Evolutionary conservation across 1,140 invertebrate species (phyloP).

Genomic region (Rhyacophila brunnea): DNA sequence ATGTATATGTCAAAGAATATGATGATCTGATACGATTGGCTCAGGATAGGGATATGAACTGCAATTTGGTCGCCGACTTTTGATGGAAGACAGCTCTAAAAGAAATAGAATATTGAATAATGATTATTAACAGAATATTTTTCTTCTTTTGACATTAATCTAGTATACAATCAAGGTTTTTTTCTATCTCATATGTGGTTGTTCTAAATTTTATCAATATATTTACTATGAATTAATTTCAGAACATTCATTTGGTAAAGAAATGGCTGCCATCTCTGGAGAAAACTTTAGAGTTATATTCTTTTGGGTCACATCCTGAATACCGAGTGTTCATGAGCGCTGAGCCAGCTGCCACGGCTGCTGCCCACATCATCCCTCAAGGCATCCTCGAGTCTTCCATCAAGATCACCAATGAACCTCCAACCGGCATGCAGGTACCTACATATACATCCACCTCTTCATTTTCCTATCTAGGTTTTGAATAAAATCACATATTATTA

Average conservation of each 20-base stretch:
- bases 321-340: conserved; percentile 93
- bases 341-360: conserved; percentile 82
- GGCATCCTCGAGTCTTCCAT: conserved; percentile 93
- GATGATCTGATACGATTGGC: too few relatives aligned
- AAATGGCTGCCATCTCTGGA: conserved; percentile 90
- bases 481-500: background rate
- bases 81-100: too few relatives aligned
- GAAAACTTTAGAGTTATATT: conserved; percentile 84
- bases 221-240: conserved; percentile 23
- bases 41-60: too few relatives aligned
- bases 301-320: conserved; percentile 71
- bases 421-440: conserved; percentile 80
- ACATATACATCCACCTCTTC: background rate
- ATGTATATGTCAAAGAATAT: too few relatives aligned
- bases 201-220: background rate
- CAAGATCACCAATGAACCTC: conserved; percentile 96
- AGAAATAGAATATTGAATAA: too few relatives aligned
- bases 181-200: too few relatives aligned
- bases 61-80: too few relatives aligned
- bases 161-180: too few relatives aligned
- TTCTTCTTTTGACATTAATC: too few relatives aligned
- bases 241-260: conserved; percentile 94
- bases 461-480: background rate
- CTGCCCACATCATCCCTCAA: conserved; percentile 90
- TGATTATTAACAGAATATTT: too few relatives aligned